phyloP scores from a whole-genome alignment of 2,888 invertebrate species.

The Pachydiplax longipennis region DNA sequence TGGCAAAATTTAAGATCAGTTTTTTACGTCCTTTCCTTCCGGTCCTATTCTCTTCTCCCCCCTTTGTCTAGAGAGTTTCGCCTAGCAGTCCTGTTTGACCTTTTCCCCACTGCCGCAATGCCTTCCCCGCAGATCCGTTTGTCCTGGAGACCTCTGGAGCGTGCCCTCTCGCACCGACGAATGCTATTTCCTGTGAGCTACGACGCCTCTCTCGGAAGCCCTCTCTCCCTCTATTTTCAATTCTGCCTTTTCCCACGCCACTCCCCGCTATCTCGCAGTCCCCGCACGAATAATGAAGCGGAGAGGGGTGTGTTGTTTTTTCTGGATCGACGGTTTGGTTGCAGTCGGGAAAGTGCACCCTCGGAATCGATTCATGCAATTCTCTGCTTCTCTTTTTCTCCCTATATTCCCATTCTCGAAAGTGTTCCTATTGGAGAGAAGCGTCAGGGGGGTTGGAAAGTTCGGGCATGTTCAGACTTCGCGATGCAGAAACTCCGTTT shows the following conservation, averaged over 20 bases:
- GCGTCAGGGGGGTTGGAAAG: not conserved
- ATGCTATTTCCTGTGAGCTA: conserved; percentile 28
- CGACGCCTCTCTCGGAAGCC: not conserved
- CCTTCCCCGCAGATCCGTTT: not conserved
- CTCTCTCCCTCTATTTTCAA: not conserved
- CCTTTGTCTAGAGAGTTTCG: not conserved
- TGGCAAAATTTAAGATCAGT: conserved; percentile 11
- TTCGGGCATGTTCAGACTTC: not conserved
- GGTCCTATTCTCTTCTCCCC: not conserved
- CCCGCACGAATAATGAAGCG: conserved; percentile 8
- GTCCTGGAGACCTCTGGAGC: not conserved
- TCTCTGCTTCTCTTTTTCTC: not conserved
- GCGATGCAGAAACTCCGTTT: not conserved
- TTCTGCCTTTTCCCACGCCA: not conserved
- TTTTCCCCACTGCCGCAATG: not conserved
- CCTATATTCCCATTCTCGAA: not conserved
- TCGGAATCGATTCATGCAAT: not conserved
- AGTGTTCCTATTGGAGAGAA: not conserved
- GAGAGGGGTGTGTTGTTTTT: not conserved
- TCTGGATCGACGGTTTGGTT: not conserved
- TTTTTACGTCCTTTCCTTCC: not conserved
- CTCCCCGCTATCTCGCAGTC: not conserved
- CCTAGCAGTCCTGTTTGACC: not conserved
- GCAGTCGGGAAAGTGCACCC: not conserved
- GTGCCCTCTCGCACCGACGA: conserved; percentile 4